phyloP scores from a whole-genome alignment of 2,113 vertebrate genomes.

The Myanophis thanlyinensis region DNA sequence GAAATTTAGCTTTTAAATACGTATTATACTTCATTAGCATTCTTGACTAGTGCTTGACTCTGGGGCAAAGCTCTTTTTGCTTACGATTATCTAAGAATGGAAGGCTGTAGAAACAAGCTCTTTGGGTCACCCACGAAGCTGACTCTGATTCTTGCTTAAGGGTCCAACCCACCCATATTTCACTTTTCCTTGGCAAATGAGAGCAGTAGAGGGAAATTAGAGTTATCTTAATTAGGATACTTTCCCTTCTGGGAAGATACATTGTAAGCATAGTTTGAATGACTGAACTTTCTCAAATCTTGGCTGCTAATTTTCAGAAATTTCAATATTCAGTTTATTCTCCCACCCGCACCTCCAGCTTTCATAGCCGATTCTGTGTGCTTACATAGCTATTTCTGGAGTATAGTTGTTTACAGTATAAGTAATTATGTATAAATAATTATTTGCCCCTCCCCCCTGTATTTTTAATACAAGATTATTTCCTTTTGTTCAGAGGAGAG shows the following conservation, averaged over 20 bases:
- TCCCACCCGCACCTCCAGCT: not conserved
- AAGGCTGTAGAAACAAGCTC: not conserved
- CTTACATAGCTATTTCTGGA: not conserved
- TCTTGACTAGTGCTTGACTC: not conserved
- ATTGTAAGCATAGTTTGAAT: not conserved
- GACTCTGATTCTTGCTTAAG: not conserved
- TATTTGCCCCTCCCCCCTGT: not conserved
- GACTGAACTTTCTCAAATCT: slow-evolving; percentile 12
- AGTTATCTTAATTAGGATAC: not conserved
- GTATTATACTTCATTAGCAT: not conserved
- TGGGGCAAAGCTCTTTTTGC: not conserved
- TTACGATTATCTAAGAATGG: slow-evolving; percentile 6
- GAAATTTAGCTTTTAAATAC: slow-evolving; percentile 8
- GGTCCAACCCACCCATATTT: not conserved
- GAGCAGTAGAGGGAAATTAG: not conserved
- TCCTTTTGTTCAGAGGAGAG: not conserved
- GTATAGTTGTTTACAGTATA: not conserved
- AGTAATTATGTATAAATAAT: not conserved
- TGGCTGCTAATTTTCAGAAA: slow-evolving; percentile 11
- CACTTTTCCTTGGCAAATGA: slow-evolving; percentile 32
- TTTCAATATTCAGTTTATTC: slow-evolving; percentile 14
- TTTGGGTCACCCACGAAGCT: not conserved
- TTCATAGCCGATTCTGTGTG: not conserved
- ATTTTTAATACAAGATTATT: slow-evolving; percentile 1
- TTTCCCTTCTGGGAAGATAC: not conserved